A percentile compares a stretch with the other conserved stretches of the same genome.
phyloP scores from a whole-genome alignment of 2,113 vertebrate species.

The Amblyornis subalaris region DNA sequence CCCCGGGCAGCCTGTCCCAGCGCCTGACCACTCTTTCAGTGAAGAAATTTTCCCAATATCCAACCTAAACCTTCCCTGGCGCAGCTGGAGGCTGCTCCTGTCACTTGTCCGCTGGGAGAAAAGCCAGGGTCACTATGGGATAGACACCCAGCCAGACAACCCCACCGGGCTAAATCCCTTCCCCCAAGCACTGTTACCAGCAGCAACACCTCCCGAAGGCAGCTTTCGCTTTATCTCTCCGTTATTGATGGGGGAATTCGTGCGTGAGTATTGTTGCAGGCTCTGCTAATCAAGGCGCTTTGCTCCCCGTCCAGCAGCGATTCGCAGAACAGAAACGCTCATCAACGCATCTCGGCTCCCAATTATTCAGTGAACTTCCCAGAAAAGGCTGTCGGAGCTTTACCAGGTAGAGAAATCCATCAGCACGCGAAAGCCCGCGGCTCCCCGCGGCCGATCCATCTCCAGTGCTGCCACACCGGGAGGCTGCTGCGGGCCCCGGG shows the following conservation, averaged over 20 bases:
- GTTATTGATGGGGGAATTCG: not conserved
- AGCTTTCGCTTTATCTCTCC: not conserved
- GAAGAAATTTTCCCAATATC: too few species aligned
- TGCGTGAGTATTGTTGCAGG: accelerated
- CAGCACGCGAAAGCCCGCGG: not conserved
- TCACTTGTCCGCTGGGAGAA: not conserved
- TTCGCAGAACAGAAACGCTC: not conserved
- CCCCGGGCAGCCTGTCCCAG: not conserved
- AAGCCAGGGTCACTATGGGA: not conserved
- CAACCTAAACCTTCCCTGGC: not conserved
- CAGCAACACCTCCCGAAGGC: not conserved
- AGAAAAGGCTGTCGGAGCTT: not conserved
- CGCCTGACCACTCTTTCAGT: not conserved
- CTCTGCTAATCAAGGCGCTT: not conserved
- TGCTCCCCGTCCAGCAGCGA: not conserved
- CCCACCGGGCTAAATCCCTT: accelerated
- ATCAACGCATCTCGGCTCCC: not conserved
- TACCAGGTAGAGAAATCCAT: not conserved
- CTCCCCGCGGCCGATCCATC: accelerated
- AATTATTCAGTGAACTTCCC: not conserved
- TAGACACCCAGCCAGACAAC: not conserved
- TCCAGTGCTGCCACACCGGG: not conserved
- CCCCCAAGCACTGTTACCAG: not conserved
- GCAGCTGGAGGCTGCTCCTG: not conserved
- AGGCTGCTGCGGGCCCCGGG: not conserved